Base-by-base conservation (phyloP, 1,140 invertebrate genomes). In the Panulirus ornatus region DNA sequence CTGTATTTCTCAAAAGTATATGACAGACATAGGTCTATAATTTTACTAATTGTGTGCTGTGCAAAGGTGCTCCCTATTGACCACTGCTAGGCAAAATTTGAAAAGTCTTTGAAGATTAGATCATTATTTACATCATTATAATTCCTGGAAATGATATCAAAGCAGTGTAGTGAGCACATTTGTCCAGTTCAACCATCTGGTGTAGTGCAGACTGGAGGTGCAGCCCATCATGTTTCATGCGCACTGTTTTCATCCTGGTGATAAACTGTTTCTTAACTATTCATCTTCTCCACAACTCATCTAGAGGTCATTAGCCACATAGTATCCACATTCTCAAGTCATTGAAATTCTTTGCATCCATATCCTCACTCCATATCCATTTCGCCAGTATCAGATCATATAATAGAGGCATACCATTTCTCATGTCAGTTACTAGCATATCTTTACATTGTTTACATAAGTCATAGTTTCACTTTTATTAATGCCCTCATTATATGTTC, bases 1-100 rank as follows among this genome's bases (percentile, higher is more conserved):
- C 79, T 81, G 79, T 89, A 89, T 75, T 86, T 83, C 81, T 89
- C 79, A 89, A 89, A 88, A 89, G 30, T 84, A 90, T 84, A 90
- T 84, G 88, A 85, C 73, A 90, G 88, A 90, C 88, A 54, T 90
- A 90, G 88, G 88, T 90, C 88, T 90, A 84, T 90, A 90, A 90
- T 90, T 70, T 85, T 90, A 90, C 88, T 90, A 90, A 90, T 90
- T 84, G 38, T 90, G 79, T 89, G 79, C 88, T 84, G 88, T 89
- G 79, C 81, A 58, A 89, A 89, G 70, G 79, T 89, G 88, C 88
- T 89, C 79, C 36, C 79, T 89, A 66, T 81, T 79, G 70, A 79
- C 54, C 42, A 79, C 70, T 90, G 58, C 34, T 78, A 38, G 36
- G 66, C 79, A 75, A 90, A 90, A 47, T 51, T 42, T 63, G 70